Conservation (phyloP, 2,888 invertebrate species). For the Troides oblongomaculatus region DNA sequence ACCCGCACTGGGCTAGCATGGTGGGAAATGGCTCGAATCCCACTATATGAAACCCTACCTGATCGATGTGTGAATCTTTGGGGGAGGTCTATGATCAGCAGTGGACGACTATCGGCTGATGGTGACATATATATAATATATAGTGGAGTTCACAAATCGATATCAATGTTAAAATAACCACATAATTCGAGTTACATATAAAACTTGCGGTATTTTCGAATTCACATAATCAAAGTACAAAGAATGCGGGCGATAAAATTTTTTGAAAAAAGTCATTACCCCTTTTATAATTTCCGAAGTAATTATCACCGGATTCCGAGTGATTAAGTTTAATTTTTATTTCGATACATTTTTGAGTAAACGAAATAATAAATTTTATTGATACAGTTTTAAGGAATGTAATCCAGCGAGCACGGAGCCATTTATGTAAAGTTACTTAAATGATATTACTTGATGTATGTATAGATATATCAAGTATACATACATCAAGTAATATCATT, state of each 20-base stretch:
- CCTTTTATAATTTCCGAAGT: conserved; percentile 31
- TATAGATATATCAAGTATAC: no score
- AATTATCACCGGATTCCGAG: conserved; percentile 9
- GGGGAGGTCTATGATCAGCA: no score
- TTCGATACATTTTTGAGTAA: not conserved
- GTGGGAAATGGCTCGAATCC: no score
- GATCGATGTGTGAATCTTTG: no score
- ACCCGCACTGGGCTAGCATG: no score
- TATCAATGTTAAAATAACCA: not conserved
- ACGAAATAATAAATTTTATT: not conserved
- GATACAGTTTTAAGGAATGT: not conserved
- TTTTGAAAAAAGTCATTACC: conserved; percentile 33
- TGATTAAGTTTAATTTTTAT: conserved; percentile 2
- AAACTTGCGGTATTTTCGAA: conserved; percentile 12
- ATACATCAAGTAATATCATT: no score
- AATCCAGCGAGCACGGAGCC: no score
- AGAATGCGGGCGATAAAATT: conserved; percentile 21
- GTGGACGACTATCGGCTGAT: no score
- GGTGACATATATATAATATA: no score
- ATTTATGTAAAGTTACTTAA: no score
- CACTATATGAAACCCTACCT: no score
- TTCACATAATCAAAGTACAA: conserved; percentile 6
- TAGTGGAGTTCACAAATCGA: not conserved
- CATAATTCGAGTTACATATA: not conserved
- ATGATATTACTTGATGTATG: no score